Base-by-base conservation (phyloP, 2,113 vertebrate genomes). In the Rhinoderma darwinii region DNA sequence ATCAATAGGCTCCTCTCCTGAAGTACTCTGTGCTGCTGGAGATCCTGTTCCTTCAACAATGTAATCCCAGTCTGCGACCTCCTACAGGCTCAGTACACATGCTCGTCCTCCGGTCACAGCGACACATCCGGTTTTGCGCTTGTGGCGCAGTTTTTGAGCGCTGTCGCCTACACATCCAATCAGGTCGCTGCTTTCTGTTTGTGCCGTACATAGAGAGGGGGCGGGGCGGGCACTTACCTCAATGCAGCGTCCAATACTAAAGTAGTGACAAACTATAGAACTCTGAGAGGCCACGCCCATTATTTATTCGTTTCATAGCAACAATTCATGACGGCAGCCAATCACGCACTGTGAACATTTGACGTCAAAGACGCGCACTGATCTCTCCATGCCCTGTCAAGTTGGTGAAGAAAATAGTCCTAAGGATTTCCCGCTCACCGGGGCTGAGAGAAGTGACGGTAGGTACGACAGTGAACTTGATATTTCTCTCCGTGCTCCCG, bases 391-490 rank as follows among this genome's bases (percentile, higher is more conserved):
- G 7, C 2, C 5, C 41, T 47, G 44, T 27, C 3, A 81, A 6
- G 25, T 7, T 20, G 41, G 14, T 47, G 0, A 1, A 14, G 4
- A 8, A 51, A 83, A n/a, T 83, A 63, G 41, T 82, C 41, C 54
- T n/a, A 0, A 7, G 14, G 37, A 2, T 30, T 30, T n/a, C 44
- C 15, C 32, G 44, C 6, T 20, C 0, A 17, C 37, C 2, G 20
- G 18, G 41, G 8, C 2, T n/a, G 7, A 1, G 4, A 2, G 0
- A 3, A 0, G 12, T 9, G 14, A n/a, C 12, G 51, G 35, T 0
- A 11, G 2, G 0, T 0, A 2, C 3, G 8, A 12, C 7, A 1
- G 1, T 0, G 3, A 11, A 0, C 12, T 15, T 9, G 5, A 4
- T 5, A 0, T 22, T 10, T 3, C 1, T 51, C 6, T 20, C 14